Evolutionary conservation across 2,797 vertebrate genomes (phyloP).

Genomic region (Epinephelus coioides): DNA sequence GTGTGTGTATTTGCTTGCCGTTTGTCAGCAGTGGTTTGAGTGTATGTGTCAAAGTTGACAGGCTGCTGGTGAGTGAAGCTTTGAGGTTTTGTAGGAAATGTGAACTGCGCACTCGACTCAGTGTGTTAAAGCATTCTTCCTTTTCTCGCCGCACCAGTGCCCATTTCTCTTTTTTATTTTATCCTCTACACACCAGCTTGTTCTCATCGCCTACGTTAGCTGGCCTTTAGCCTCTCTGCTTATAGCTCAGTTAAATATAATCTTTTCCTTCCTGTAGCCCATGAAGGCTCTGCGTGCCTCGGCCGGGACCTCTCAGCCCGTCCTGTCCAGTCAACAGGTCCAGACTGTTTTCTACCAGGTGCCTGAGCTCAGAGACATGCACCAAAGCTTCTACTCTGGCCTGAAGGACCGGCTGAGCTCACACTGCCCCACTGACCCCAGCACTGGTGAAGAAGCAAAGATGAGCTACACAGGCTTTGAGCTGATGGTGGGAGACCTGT

Average conservation of each 20-base stretch:
- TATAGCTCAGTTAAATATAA: accelerated
- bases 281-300: constrained; percentile 86
- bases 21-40: constrained; percentile 4
- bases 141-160: background rate
- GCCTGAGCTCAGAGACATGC: constrained; percentile 84
- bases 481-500: constrained; percentile 83
- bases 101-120: background rate
- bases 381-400: constrained; percentile 76
- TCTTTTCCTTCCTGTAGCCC: constrained; percentile 67
- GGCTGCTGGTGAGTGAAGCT: background rate
- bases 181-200: background rate
- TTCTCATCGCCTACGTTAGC: background rate
- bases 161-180: background rate
- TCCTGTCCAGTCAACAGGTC: constrained; percentile 83
- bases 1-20: background rate
- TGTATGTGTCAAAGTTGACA: background rate
- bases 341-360: constrained; percentile 87
- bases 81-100: background rate
- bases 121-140: constrained; percentile 6
- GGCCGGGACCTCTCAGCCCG: constrained; percentile 86
- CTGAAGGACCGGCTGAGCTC: constrained; percentile 72
- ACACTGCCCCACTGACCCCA: background rate
- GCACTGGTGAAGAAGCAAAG: background rate
- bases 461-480: constrained; percentile 29
- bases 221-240: background rate